Conservation (phyloP, 53 echinoderm and acorn worm species). For the Holothuria scabra region DNA sequence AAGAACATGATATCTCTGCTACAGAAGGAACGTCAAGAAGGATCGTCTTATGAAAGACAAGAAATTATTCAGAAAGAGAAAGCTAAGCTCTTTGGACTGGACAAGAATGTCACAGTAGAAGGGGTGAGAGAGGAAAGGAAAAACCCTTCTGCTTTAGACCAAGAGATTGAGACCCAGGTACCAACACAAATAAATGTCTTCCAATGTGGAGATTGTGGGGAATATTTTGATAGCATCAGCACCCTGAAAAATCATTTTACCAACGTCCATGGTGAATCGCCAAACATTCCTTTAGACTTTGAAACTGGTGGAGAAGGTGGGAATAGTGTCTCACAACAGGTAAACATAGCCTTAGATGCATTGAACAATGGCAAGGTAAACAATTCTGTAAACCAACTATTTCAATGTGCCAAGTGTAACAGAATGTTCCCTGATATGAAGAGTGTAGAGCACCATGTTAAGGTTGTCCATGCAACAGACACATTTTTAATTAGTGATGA, state of each 20-base stretch:
- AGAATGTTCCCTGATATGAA: conserved; percentile 45
- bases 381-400: conserved; percentile 18
- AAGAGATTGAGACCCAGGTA: neutral
- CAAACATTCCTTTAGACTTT: conserved; percentile 36
- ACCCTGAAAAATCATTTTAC: conserved; percentile 41
- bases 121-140: conserved; percentile 7
- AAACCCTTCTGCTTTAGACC: neutral
- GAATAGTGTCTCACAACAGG: neutral
- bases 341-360: conserved; percentile 28
- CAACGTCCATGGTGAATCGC: conserved; percentile 33
- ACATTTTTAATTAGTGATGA: conserved; percentile 25
- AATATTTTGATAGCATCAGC: conserved; percentile 13
- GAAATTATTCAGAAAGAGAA: conserved; percentile 44
- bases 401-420: conserved; percentile 49
- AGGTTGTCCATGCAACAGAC: conserved; percentile 34
- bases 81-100: conserved; percentile 30
- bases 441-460: conserved; percentile 36
- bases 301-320: neutral
- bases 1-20: conserved; percentile 38
- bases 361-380: neutral
- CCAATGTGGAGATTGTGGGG: conserved; percentile 49
- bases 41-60: conserved; percentile 37
- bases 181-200: conserved; percentile 38
- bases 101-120: conserved; percentile 22
- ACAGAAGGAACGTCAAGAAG: conserved; percentile 43